A percentile compares a stretch with the other conserved stretches of the same genome.
Conservation (phyloP, 2,888 invertebrate genomes). For the Lysandra coridon region DNA sequence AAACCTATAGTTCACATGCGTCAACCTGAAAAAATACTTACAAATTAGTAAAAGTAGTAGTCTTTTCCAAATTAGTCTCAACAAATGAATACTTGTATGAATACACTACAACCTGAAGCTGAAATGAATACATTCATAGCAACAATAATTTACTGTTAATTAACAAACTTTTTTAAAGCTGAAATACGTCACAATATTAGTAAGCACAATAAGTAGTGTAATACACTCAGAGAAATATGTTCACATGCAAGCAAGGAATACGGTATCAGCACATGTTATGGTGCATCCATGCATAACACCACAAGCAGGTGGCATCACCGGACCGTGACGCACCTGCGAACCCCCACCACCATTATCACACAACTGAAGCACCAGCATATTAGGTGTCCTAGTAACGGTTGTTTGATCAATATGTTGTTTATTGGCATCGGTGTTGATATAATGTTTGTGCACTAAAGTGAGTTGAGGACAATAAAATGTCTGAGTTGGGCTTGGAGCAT, state of each 20-base stretch:
- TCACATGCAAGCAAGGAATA: constrained; percentile 13
- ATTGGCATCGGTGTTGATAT: constrained; percentile 58
- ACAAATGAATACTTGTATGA: constrained; percentile 8
- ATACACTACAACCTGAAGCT: constrained; percentile 4
- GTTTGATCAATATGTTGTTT: constrained; percentile 74
- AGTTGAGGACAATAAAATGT: constrained; percentile 59
- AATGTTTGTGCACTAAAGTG: constrained; percentile 57
- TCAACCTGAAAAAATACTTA: not conserved
- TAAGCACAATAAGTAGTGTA: not conserved
- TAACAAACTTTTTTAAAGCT: not conserved
- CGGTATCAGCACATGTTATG: constrained; percentile 38
- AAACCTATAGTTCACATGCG: not conserved
- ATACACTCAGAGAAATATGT: not conserved
- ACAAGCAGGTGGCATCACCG: constrained; percentile 68
- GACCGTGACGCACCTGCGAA: constrained; percentile 71
- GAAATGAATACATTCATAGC: not conserved
- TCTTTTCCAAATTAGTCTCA: not conserved
- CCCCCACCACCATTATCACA: constrained; percentile 59
- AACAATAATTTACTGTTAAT: not conserved
- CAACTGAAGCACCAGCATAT: constrained; percentile 52
- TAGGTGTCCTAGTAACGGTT: constrained; percentile 63
- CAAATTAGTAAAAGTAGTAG: not conserved
- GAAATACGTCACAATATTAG: not conserved
- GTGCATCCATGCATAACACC: constrained; percentile 58
- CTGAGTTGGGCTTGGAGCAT: constrained; percentile 76